Conservation (phyloP, 2,113 vertebrate species). For the Melanostigma gelatinosum region DNA sequence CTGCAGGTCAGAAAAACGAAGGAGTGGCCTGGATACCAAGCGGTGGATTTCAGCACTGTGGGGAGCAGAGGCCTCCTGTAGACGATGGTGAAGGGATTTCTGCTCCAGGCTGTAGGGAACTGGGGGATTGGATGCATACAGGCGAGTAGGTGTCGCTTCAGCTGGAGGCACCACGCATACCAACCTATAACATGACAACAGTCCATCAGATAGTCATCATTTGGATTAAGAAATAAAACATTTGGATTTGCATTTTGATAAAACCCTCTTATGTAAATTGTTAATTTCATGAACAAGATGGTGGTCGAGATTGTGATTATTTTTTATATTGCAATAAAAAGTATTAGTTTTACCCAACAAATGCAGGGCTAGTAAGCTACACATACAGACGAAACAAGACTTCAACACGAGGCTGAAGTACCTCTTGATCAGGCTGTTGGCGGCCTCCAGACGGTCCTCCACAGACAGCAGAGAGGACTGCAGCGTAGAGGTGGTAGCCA, state of each 20-base stretch:
- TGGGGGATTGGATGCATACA: conserved; percentile 88
- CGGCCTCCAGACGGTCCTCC: conserved; percentile 72
- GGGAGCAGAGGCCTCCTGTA: conserved; percentile 82
- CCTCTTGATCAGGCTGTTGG: conserved; percentile 81
- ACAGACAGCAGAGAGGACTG: conserved; percentile 78
- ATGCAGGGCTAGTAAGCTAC: neutral
- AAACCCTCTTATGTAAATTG: neutral
- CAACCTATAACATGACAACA: conserved; percentile 78
- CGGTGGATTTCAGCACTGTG: conserved; percentile 82
- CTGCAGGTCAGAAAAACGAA: conserved; percentile 88
- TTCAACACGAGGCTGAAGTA: conserved; percentile 48
- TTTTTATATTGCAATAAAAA: neutral
- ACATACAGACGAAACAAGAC: neutral
- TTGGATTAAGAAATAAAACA: conserved; percentile 15
- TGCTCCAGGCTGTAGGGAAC: conserved; percentile 84
- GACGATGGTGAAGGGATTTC: conserved; percentile 79
- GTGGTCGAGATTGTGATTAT: neutral
- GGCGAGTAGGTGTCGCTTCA: conserved; percentile 85
- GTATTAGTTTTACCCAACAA: neutral
- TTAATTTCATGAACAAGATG: neutral
- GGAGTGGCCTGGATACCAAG: conserved; percentile 75
- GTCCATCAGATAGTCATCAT: conserved; percentile 6
- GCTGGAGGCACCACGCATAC: conserved; percentile 88
- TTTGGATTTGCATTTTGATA: neutral
- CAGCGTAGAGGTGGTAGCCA: conserved; percentile 75